Base-by-base conservation (phyloP, 1,140 invertebrate genomes). In the Vanessa tameamea region DNA sequence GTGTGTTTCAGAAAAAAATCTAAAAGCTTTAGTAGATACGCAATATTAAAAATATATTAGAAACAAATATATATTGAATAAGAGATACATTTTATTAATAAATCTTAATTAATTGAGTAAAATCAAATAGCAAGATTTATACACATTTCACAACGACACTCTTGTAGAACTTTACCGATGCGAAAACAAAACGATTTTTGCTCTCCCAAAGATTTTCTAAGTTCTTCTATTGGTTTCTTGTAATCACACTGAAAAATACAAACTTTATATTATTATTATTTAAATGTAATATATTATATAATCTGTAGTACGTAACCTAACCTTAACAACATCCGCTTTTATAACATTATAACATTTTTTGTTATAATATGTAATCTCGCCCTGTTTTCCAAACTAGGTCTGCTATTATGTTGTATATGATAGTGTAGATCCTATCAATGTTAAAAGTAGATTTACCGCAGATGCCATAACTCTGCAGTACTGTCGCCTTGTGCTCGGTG, bases 391-490 rank as follows among this genome's bases (percentile, higher is more conserved):
- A 31, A 31, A 31, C 3, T 4, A 31, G 26, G 26, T 31, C 26
- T 31, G 3, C 26, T 6, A 4, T 31, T 31, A 31, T 31, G 26
- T 31, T 31, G 26, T 31, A 6, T 31, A 31, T 31, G 26, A 31
- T 31, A 31, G 26, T 31, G n/a, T 53, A 53, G 51, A 16, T 3
- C 57, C 57, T n/a, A 23, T 31, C 2, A 20, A 55, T 20, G 11
- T n/a, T 15, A 51, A 51, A 15, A 55, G 4, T 6, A 48, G 5
- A 50, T 66, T 73, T 73, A 89, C 87, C 64, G 75, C n/a, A 12
- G 23, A 16, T 5, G 88, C 89, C 89, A 91, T 92, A 11, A 83
- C 73, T 13, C 51, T 76, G 75, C 85, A 91, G 68, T 87, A 81
- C 15, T 77, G 37, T 23, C 89, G 78, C 15, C 88, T 77, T 0